These are phyloP conservation scores for Vireo altiloquus DNA, from an alignment of 2,113 vertebrate genomes.

Conservation along the genomic window DNA sequence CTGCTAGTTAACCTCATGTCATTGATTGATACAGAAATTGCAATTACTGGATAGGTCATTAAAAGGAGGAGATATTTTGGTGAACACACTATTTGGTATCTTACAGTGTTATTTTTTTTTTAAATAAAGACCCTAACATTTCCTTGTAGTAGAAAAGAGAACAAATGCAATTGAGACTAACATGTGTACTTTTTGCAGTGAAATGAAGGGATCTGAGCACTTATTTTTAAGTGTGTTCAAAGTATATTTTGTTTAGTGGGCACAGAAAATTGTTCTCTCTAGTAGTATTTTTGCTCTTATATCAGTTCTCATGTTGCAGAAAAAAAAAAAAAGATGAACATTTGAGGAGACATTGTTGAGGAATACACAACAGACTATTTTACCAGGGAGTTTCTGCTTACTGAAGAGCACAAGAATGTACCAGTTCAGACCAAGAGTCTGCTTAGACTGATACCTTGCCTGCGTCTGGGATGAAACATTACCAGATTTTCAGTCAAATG, in stretches of 20 bases:
- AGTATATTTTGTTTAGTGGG: neutral
- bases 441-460: neutral
- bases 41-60: neutral
- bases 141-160: neutral
- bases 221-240: neutral
- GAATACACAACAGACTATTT: neutral
- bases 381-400: neutral
- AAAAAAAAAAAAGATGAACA: neutral
- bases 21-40: neutral
- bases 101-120: neutral
- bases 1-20: neutral
- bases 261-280: neutral
- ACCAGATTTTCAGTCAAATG: neutral
- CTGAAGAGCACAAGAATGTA: neutral
- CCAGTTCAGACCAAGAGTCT: neutral
- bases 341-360: neutral
- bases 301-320: neutral
- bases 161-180: neutral
- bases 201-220: neutral
- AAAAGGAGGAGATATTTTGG: neutral
- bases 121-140: neutral
- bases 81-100: neutral
- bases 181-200: neutral
- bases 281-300: neutral
- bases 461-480: neutral